These are phyloP conservation scores for Ctenoplectra terminalis DNA, from an alignment of 1,140 invertebrate genomes.

Conservation along the genomic window DNA sequence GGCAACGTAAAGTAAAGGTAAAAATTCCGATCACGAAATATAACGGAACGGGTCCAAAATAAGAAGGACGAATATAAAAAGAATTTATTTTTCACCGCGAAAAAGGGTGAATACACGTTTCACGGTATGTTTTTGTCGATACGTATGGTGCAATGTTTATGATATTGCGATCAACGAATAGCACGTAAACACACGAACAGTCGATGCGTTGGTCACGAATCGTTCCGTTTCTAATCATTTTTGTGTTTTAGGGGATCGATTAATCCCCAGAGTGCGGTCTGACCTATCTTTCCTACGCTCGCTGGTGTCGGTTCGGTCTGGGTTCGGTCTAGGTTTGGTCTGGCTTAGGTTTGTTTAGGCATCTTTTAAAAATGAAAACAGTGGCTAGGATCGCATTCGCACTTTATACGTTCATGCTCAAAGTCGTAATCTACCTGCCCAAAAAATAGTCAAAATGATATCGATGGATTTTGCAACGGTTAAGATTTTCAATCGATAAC, in stretches of 20 bases:
- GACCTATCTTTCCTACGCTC: no score
- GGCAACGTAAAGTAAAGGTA: neutral
- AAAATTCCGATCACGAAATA: neutral
- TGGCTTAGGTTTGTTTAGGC: neutral
- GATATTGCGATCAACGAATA: slow-evolving; percentile 19
- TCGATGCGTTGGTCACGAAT: neutral
- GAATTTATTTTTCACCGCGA: neutral
- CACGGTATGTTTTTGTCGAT: neutral
- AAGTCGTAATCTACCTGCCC: no score
- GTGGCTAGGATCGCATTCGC: no score
- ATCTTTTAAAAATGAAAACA: no score
- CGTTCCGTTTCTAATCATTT: slow-evolving; percentile 35
- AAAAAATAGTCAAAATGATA: no score
- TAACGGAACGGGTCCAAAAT: neutral
- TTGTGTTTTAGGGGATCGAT: slow-evolving; percentile 27
- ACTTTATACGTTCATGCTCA: no score
- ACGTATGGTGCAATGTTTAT: neutral
- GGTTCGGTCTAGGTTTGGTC: no score
- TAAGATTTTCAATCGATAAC: no score
- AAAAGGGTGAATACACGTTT: neutral
- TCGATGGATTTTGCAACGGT: no score
- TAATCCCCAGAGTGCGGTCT: no score
- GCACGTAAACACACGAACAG: neutral
- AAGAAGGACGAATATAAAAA: neutral
- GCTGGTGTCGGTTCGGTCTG: no score